Evolutionary conservation across 2,797 vertebrate genomes (phyloP).

Genomic region (Scyliorhinus canicula): DNA sequence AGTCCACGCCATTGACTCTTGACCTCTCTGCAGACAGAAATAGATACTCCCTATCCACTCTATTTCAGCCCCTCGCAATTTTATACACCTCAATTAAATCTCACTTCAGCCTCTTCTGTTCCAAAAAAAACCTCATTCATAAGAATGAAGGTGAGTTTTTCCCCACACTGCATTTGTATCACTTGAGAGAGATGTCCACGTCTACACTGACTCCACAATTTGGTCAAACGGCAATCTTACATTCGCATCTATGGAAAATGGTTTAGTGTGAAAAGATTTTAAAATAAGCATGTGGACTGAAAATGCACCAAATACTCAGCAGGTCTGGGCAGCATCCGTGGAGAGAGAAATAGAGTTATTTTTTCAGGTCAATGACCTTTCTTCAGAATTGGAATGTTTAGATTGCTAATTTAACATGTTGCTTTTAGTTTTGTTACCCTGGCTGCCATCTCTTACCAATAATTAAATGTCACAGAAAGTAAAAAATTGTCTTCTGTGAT

Average conservation of each 20-base stretch:
- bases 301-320: neutral
- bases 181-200: neutral
- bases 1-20: no score
- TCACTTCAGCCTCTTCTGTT: no score
- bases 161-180: neutral
- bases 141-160: neutral
- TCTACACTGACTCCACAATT: neutral
- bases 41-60: no score
- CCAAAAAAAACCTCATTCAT: no score
- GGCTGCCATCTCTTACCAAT: neutral
- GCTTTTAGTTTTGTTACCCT: neutral
- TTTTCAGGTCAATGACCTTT: neutral
- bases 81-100: no score
- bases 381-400: neutral
- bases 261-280: neutral
- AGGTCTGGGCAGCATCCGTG: neutral
- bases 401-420: neutral
- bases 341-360: neutral
- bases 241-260: neutral
- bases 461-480: constrained; percentile 8
- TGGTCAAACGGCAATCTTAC: neutral
- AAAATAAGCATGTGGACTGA: no score
- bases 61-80: no score
- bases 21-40: no score
- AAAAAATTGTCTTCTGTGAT: neutral